These are phyloP conservation scores for Tachina fera DNA, from an alignment of 2,888 invertebrate species.

Conservation along the genomic window DNA sequence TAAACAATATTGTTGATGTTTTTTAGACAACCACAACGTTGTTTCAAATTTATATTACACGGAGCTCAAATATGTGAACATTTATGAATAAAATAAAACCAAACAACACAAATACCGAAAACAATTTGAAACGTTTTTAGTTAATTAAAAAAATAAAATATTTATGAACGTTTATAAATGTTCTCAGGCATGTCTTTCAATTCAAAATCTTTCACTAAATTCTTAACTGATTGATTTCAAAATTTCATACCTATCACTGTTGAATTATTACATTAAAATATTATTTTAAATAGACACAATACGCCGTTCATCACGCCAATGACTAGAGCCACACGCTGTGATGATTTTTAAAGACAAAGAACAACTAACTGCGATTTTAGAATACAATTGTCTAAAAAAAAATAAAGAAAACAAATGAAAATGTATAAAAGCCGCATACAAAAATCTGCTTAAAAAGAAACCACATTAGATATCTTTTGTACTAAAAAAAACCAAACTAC, in stretches of 20 bases:
- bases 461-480: slow-evolving; percentile 28
- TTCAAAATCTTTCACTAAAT: background rate
- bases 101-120: background rate
- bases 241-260: background rate
- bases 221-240: background rate
- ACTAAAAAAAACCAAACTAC: slow-evolving; percentile 10
- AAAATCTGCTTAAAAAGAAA: slow-evolving; percentile 38
- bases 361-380: slow-evolving; percentile 53
- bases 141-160: background rate
- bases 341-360: slow-evolving; percentile 66
- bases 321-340: slow-evolving; percentile 47
- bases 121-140: background rate
- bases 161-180: too few relatives aligned
- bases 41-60: background rate
- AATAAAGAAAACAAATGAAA: slow-evolving; percentile 21
- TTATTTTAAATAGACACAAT: background rate
- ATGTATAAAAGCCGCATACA: slow-evolving; percentile 51
- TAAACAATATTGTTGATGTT: background rate
- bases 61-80: background rate
- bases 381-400: slow-evolving; percentile 11
- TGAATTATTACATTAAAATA: slow-evolving; percentile 5
- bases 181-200: too few relatives aligned
- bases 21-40: background rate
- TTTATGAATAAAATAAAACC: background rate
- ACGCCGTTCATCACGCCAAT: background rate